Percentiles rank a stretch among this genome's conserved stretches.
Conservation (phyloP, 2,888 invertebrate genomes). For the Aleiodes testaceus region DNA sequence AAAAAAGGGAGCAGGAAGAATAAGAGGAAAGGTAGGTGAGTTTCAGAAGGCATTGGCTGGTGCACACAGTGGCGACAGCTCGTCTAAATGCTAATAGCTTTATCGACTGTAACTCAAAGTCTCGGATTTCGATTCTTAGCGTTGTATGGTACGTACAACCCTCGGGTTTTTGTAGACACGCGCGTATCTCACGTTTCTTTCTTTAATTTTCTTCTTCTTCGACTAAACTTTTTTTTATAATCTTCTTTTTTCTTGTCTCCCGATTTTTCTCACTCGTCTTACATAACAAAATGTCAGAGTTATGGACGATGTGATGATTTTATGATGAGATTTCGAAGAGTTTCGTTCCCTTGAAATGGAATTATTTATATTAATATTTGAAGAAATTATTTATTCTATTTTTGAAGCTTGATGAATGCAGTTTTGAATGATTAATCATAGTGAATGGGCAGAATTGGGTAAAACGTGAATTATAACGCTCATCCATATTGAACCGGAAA, state of each 20-base stretch:
- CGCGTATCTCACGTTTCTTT: constrained; percentile 19
- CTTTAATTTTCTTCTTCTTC: constrained; percentile 16
- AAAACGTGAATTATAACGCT: too few species aligned
- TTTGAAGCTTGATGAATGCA: too few species aligned
- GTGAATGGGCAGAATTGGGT: too few species aligned
- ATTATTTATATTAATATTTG: too few species aligned
- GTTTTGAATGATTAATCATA: too few species aligned
- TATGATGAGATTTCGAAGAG: constrained; percentile 6
- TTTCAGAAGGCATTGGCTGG: constrained; percentile 41
- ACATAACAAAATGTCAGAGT: background rate
- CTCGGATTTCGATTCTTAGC: constrained; percentile 65
- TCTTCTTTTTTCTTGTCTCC: constrained; percentile 2
- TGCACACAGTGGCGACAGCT: constrained; percentile 66
- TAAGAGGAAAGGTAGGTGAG: constrained; percentile 18
- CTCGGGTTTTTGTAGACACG: constrained; percentile 28
- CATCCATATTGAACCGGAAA: too few species aligned
- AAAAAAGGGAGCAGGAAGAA: constrained; percentile 9
- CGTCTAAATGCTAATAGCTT: constrained; percentile 73
- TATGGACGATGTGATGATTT: constrained; percentile 27
- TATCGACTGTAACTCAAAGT: constrained; percentile 70
- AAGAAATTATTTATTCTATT: too few species aligned
- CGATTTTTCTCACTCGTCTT: background rate
- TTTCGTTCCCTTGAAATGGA: background rate
- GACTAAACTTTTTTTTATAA: background rate
- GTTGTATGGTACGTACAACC: constrained; percentile 38